phyloP scores from a whole-genome alignment of 1,140 invertebrate genomes.

The Calephelis nemesis region DNA sequence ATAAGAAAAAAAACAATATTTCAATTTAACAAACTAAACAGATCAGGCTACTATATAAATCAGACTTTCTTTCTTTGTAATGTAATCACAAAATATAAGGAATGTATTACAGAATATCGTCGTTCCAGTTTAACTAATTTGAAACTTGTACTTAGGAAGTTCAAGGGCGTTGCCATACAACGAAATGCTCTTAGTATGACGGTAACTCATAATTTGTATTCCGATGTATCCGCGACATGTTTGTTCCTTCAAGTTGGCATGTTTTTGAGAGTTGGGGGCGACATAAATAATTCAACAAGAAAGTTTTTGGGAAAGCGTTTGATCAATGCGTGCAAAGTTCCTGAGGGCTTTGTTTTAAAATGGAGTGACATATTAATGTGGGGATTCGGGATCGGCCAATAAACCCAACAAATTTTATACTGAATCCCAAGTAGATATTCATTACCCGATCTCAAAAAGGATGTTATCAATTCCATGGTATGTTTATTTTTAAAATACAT shows the following conservation, averaged over 20 bases:
- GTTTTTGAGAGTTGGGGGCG: constrained; percentile 14
- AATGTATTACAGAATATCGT: neutral
- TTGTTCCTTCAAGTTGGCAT: constrained; percentile 16
- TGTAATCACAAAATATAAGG: too few species aligned
- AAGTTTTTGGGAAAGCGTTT: constrained; percentile 19
- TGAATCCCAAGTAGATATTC: neutral
- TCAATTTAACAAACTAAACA: too few species aligned
- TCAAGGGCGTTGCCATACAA: constrained; percentile 8
- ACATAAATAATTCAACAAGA: constrained; percentile 16
- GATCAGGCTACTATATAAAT: too few species aligned
- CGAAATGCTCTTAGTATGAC: constrained; percentile 7
- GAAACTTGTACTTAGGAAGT: constrained; percentile 5
- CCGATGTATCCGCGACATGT: constrained; percentile 12
- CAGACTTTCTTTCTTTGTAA: too few species aligned
- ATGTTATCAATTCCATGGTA: too few species aligned
- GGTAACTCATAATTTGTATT: constrained; percentile 17
- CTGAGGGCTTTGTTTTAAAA: constrained; percentile 12
- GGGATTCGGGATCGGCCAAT: neutral
- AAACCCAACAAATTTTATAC: neutral
- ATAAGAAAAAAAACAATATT: too few species aligned
- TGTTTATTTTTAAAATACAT: too few species aligned
- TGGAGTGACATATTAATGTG: constrained; percentile 1
- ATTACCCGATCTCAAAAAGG: too few species aligned
- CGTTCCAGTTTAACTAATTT: constrained; percentile 1
- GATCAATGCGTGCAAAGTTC: constrained; percentile 15